Evolutionary conservation across 2,797 vertebrate genomes (phyloP).

Genomic region (Enteromius treurensis): DNA sequence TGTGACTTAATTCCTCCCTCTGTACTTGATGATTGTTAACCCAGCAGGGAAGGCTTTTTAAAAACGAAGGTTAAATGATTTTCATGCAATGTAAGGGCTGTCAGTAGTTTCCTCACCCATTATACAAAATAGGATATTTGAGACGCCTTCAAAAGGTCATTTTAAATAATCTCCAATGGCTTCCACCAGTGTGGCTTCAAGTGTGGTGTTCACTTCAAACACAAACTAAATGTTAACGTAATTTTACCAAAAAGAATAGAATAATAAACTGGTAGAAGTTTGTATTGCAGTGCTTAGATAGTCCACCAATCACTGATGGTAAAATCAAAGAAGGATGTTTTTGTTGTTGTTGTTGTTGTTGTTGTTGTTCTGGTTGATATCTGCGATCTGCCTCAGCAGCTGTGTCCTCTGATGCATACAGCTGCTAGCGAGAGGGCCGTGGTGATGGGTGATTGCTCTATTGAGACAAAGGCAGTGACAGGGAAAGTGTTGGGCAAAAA

Average conservation of each 20-base stretch:
- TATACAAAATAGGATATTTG: background rate
- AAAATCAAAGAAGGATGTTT: background rate
- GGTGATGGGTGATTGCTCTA: constrained; percentile 40
- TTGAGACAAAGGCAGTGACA: constrained; percentile 51
- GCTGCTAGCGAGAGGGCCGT: constrained; percentile 29
- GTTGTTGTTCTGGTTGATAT: constrained; percentile 19
- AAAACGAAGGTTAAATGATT: background rate
- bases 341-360: background rate
- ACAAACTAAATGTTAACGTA: background rate
- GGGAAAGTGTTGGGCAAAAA: constrained; percentile 45
- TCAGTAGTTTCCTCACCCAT: background rate
- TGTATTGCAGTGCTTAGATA: background rate
- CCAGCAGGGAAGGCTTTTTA: background rate
- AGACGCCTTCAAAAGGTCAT: background rate
- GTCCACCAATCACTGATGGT: background rate
- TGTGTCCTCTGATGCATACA: constrained; percentile 32
- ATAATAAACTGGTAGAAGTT: background rate
- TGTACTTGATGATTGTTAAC: background rate
- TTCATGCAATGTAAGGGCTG: background rate
- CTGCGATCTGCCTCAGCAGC: constrained; percentile 36
- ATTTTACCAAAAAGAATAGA: background rate
- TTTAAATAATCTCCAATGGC: background rate
- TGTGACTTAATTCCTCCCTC: background rate
- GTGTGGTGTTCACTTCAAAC: background rate
- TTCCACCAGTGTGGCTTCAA: background rate